A percentile compares a stretch with the other conserved stretches of the same genome.
phyloP scores from a whole-genome alignment of 2,888 invertebrate genomes.

The Chromoteleia sp. region DNA sequence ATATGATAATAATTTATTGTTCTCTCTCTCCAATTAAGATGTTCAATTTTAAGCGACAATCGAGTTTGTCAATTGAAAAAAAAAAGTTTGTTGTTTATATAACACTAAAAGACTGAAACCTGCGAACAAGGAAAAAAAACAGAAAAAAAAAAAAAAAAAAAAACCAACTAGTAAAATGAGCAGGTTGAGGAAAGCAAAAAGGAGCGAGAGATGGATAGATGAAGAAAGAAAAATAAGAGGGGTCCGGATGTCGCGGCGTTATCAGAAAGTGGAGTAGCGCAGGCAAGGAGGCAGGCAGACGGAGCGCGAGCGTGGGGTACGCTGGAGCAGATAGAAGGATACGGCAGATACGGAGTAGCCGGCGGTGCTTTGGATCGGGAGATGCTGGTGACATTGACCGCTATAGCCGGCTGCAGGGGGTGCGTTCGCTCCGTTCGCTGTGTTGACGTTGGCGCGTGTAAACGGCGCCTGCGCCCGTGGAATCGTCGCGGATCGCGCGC shows the following conservation, averaged over 20 bases:
- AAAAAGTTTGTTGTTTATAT: no score
- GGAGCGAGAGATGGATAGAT: no score
- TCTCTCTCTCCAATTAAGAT: no score
- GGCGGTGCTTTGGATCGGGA: slow-evolving; percentile 61
- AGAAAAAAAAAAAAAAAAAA: no score
- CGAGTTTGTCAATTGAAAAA: no score
- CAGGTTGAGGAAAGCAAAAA: no score
- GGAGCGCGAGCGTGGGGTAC: slow-evolving; percentile 27
- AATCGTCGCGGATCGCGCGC: slow-evolving; percentile 60
- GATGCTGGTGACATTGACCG: slow-evolving; percentile 81
- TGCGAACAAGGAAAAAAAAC: no score
- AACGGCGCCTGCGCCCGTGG: slow-evolving; percentile 77
- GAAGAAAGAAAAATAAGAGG: slow-evolving; percentile 15
- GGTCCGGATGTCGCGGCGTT: slow-evolving; percentile 56
- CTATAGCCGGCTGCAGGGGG: slow-evolving; percentile 64
- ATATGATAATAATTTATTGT: no score
- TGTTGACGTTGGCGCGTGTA: slow-evolving; percentile 71
- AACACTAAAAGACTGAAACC: no score
- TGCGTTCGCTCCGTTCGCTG: slow-evolving; percentile 40
- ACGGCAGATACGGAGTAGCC: slow-evolving; percentile 19
- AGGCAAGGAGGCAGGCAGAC: slow-evolving; percentile 30
- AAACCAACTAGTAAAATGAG: no score
- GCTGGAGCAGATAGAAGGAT: slow-evolving; percentile 27
- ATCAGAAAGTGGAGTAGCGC: slow-evolving; percentile 63
- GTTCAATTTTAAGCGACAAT: no score